Conservation (phyloP, 1,140 invertebrate species). For the Leptinotarsa undecemlineata region DNA sequence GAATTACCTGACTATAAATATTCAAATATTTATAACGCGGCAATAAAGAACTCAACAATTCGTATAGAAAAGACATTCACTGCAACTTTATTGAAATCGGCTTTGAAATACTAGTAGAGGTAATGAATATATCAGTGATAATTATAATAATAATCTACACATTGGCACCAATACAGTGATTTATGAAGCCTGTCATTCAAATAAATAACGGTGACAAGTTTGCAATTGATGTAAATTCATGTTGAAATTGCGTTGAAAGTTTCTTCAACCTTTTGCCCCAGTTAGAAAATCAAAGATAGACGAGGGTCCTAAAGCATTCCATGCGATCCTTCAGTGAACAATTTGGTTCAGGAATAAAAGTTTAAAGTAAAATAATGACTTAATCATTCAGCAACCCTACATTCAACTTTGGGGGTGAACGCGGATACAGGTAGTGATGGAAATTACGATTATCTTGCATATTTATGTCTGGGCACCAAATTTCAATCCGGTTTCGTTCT, state of each 20-base stretch:
- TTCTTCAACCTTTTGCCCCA: too few relatives aligned
- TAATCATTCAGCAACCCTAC: too few relatives aligned
- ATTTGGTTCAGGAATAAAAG: too few relatives aligned
- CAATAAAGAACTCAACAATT: neutral
- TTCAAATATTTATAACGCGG: neutral
- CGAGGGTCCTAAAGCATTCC: too few relatives aligned
- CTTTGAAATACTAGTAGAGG: neutral
- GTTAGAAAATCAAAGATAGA: too few relatives aligned
- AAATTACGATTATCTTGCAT: neutral
- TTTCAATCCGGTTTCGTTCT: neutral
- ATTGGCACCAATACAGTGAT: slow-evolving; percentile 1
- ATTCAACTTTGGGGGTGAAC: too few relatives aligned
- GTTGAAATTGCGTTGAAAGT: too few relatives aligned
- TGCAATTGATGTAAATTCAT: too few relatives aligned
- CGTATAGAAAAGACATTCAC: neutral
- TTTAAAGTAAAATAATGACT: too few relatives aligned
- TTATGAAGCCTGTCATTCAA: neutral
- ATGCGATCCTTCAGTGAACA: too few relatives aligned
- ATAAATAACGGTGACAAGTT: neutral
- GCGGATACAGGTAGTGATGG: too few relatives aligned
- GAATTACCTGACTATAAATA: slow-evolving; percentile 3
- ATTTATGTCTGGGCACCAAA: neutral
- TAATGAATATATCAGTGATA: neutral
- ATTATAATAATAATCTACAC: neutral
- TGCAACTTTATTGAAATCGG: neutral